Evolutionary conservation across 2,888 invertebrate species (phyloP), one percentile per base, ranked within the genome.

Genomic region (Drosophila nigricruria): DNA sequence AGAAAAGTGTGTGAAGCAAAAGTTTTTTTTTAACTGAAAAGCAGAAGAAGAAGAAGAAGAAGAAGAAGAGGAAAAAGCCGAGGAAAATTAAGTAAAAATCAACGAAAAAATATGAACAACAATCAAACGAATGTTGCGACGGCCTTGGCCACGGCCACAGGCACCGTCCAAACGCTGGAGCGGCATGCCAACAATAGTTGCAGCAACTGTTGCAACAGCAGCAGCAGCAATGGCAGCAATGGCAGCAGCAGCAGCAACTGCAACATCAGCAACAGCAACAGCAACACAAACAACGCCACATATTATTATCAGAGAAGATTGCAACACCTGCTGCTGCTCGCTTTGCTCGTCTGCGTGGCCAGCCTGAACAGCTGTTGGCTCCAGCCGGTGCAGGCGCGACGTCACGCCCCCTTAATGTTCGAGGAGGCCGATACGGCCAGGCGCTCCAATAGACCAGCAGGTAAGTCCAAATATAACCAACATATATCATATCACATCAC

Each of bases 391-490:
- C 77, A 83, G 68, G 91, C 83, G 58, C 83, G 95, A 86, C 94
- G 95, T 88, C 95, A 95, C 91, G 94, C 95, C 85, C 95, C 95
- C 79, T 93, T 94, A 81, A 93, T 95, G 90, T 93, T 94, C 69
- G 95, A 95, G 92, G 95, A 95, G 92, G 95, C 95, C 89, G 95
- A 95, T 92, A 94, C 95, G 79, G 94, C 94, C 79, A 94, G 95
- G 60, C 95, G 95, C 86, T 94, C 94, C 91, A 94, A 94, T 91
- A 94, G 95, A 77, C 95, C 95, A 89, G 95, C 95, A 93, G 95
- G 95, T 95, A 93, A 95, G 95, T 94, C 10, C 30, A 6, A 14
- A 6, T 49, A 52, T 34, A 47, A 49, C 30, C 14, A 58, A 10
- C 23, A 16, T 23, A 18, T 14, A 20, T 20, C n/a, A n/a, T n/a